Evolutionary conservation across 2,888 invertebrate species (phyloP).

Genomic region (Andrena hattorfiana): DNA sequence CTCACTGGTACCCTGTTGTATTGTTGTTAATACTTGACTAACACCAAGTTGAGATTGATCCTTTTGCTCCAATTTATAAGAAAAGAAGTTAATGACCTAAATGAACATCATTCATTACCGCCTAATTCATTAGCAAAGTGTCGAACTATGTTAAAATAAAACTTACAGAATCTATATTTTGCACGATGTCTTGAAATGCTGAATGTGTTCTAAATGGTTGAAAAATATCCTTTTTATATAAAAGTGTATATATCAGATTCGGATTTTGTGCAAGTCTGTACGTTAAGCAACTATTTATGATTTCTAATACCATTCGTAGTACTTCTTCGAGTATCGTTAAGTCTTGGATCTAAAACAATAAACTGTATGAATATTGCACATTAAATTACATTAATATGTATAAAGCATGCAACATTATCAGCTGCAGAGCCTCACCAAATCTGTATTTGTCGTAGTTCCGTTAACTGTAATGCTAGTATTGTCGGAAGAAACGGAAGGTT

Average conservation of each 20-base stretch:
- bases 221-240: slow-evolving; percentile 96
- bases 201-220: slow-evolving; percentile 94
- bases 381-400: neutral
- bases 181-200: slow-evolving; percentile 96
- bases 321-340: slow-evolving; percentile 97
- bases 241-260: slow-evolving; percentile 96
- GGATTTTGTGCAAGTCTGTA: slow-evolving; percentile 95
- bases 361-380: neutral
- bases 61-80: slow-evolving; percentile 87
- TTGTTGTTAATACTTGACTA: slow-evolving; percentile 93
- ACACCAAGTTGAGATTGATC: slow-evolving; percentile 90
- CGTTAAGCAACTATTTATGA: slow-evolving; percentile 97
- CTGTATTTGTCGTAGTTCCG: slow-evolving; percentile 73
- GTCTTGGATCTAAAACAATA: slow-evolving; percentile 90
- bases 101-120: slow-evolving; percentile 13
- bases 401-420: neutral
- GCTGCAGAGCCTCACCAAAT: slow-evolving; percentile 74
- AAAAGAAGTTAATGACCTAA: slow-evolving; percentile 90
- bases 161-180: slow-evolving; percentile 96
- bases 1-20: slow-evolving; percentile 95
- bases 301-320: slow-evolving; percentile 97
- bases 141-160: neutral
- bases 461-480: slow-evolving; percentile 72
- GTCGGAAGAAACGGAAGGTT: slow-evolving; percentile 64
- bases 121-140: neutral